Conservation (phyloP, 2,888 invertebrate genomes). For the Eurytoma californica region DNA sequence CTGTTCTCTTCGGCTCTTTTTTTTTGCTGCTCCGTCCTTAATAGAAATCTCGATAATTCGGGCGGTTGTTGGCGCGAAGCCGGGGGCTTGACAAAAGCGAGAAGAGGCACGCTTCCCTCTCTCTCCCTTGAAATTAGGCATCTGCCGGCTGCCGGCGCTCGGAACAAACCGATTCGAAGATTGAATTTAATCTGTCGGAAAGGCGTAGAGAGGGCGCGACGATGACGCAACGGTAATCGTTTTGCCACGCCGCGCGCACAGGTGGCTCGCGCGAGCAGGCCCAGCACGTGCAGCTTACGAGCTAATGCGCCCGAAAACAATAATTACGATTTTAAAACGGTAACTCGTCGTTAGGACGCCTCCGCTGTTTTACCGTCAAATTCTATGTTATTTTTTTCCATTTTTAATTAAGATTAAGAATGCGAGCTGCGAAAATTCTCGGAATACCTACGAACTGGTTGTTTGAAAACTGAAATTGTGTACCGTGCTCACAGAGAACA, state of each 20-base stretch:
- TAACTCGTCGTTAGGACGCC: no score
- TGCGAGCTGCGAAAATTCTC: no score
- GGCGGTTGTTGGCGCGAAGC: background rate
- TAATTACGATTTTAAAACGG: background rate
- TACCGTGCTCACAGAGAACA: no score
- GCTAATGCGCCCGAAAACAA: background rate
- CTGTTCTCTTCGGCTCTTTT: background rate
- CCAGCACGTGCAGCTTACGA: conserved; percentile 11
- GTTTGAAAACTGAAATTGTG: no score
- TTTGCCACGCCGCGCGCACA: conserved; percentile 66
- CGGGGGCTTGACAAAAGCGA: no score
- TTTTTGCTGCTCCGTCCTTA: conserved; percentile 3
- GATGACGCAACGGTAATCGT: conserved; percentile 63
- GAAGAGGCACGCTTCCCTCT: conserved; percentile 11
- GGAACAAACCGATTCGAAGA: conserved; percentile 54
- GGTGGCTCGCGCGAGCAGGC: conserved; percentile 60
- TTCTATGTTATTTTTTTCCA: background rate
- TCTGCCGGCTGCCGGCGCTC: conserved; percentile 39
- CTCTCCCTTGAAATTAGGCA: conserved; percentile 54
- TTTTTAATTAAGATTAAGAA: background rate
- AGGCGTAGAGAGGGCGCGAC: conserved; percentile 52
- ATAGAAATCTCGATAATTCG: conserved; percentile 45
- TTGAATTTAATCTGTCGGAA: conserved; percentile 66
- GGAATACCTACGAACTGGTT: no score
- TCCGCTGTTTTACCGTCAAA: background rate